Conservation (phyloP, 2,888 invertebrate genomes). For the Eubasilissa splendida region DNA sequence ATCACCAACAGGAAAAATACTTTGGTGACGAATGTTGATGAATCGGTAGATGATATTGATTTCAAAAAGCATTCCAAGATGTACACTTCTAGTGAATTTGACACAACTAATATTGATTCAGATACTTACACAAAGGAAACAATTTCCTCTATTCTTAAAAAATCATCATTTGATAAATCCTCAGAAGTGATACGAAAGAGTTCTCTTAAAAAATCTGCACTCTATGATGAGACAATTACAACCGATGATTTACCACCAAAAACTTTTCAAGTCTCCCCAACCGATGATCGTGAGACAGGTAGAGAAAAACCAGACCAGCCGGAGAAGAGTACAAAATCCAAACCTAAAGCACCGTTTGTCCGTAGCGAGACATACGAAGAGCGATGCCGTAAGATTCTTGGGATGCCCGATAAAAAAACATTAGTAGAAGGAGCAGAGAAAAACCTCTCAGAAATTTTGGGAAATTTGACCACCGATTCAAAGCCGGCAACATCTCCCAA, state of each 20-base stretch:
- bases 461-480: conserved; percentile 58
- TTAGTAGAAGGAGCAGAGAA: conserved; percentile 60
- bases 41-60: conserved; percentile 65
- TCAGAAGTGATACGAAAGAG: conserved; percentile 65
- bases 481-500: conserved; percentile 61
- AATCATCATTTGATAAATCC: conserved; percentile 29
- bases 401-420: conserved; percentile 71
- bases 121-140: conserved; percentile 48
- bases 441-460: conserved; percentile 60
- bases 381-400: conserved; percentile 79
- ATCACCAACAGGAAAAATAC: conserved; percentile 56
- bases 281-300: conserved; percentile 3
- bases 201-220: conserved; percentile 66
- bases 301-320: conserved; percentile 28
- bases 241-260: conserved; percentile 67
- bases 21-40: conserved; percentile 59
- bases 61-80: conserved; percentile 15
- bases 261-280: conserved; percentile 67
- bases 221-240: conserved; percentile 60
- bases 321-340: conserved; percentile 61
- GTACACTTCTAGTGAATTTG: conserved; percentile 13
- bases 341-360: conserved; percentile 73
- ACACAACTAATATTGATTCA: conserved; percentile 34
- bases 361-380: conserved; percentile 83
- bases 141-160: conserved; percentile 45